Conservation (phyloP, 2,113 vertebrate genomes). For the Dolichallabes microphthalmus region DNA sequence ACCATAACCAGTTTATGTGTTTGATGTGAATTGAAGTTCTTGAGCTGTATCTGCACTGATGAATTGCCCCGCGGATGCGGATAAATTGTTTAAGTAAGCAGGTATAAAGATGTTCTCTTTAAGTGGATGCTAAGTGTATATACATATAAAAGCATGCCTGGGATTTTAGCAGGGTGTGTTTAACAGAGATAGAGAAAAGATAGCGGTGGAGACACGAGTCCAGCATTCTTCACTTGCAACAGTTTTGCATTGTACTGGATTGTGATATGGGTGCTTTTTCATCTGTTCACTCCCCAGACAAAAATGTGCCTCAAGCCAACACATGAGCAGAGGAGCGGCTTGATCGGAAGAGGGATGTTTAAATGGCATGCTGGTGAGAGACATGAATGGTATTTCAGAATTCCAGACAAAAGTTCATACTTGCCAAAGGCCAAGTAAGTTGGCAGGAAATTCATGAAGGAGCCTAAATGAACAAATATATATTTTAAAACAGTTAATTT, state of each 20-base stretch:
- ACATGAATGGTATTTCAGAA: slow-evolving; percentile 7
- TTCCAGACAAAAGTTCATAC: not conserved
- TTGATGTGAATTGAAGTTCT: not conserved
- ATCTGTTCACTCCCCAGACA: not conserved
- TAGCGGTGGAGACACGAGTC: not conserved
- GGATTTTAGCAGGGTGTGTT: not conserved
- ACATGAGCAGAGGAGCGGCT: not conserved
- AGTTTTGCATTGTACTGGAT: not conserved
- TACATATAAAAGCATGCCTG: not conserved
- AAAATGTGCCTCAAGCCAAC: not conserved
- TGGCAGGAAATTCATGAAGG: not conserved
- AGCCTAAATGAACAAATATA: not conserved
- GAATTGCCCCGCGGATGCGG: not conserved
- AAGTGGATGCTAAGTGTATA: not conserved
- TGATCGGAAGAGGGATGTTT: not conserved
- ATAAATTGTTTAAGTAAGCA: not conserved
- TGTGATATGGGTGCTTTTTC: not conserved
- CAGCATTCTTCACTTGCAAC: not conserved
- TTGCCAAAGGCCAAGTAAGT: not conserved
- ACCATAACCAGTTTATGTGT: not conserved
- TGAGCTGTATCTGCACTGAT: not conserved
- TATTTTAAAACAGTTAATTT: not conserved
- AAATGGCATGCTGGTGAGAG: not conserved
- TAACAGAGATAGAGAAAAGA: not conserved
- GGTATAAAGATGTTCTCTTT: not conserved